Base-by-base conservation (phyloP, 2,888 invertebrate species). In the Xestia sexstrigata region DNA sequence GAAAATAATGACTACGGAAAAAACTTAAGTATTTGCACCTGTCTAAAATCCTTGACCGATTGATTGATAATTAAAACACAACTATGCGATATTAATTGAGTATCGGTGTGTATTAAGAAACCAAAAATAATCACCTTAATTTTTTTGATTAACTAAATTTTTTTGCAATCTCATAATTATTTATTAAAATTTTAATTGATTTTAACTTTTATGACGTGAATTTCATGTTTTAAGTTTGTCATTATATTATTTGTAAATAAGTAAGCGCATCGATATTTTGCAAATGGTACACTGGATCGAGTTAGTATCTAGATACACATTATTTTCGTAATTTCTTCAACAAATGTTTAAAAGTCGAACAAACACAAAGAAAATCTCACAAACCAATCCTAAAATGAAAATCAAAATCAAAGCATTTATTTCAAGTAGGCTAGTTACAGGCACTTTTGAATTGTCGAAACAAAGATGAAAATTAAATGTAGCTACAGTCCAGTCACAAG, bases 41-140 rank as follows among this genome's bases (percentile, higher is more conserved):
- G 87, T 81, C 63, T 52, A 73, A 81, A 62, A 74, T 11, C 84
- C 85, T 86, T 87, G 87, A 79, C 77, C 69, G 26, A 73, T 66
- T 69, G 26, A 73, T 66, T 58, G 20, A 35, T 76, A 78, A 78
- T 82, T 70, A 74, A 68, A 79, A 76, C 58, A 20, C 65, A 58
- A 71, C 65, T 62, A 47, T 58, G 66, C 13, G 13, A 13, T 39
- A 52, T 0, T 74, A 75, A 74, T 85, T 74, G 42, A 73, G 30
- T 62, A 55, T 30, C 2, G 13, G 47, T 55, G 11, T 42, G 70
- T 42, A 47, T 76, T 58, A 52, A 66, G 58, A 66, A 49, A 75
- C 23, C 65, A 75, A 82, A 79, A 80, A 60, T 47, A 52, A 81
- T 74, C 39, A 49, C 26, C 39, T 58, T 66, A 47, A 72, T 58